Conservation (phyloP, 2,113 vertebrate genomes). For the Myocastor coypus region DNA sequence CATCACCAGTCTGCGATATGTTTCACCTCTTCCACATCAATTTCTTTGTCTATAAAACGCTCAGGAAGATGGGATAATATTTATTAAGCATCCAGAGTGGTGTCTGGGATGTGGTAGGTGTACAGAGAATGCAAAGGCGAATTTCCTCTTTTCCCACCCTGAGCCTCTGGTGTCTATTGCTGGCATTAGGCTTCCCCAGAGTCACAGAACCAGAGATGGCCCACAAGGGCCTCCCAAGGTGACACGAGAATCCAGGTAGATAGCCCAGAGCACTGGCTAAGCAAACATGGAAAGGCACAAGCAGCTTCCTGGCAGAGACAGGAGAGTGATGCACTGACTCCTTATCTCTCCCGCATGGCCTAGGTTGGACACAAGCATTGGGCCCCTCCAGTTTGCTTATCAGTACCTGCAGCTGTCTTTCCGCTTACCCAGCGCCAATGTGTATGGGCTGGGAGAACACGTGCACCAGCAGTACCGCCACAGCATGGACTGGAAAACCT, state of each 20-base stretch:
- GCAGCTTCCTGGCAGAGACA: neutral
- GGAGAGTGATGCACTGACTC: neutral
- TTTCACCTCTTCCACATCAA: neutral
- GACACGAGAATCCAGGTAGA: too few relatives aligned
- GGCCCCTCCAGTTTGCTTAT: conserved; percentile 91
- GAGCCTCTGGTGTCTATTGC: neutral
- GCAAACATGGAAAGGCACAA: neutral
- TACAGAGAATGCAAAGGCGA: neutral
- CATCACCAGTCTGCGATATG: neutral
- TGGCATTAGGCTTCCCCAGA: neutral
- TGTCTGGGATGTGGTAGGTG: neutral
- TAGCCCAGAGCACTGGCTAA: neutral
- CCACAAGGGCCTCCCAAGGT: neutral
- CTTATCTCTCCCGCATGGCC: fast-evolving
- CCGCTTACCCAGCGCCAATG: conserved; percentile 91
- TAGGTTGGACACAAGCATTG: conserved; percentile 94
- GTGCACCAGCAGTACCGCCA: conserved; percentile 91
- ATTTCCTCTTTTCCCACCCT: neutral
- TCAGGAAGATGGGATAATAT: neutral
- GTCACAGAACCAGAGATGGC: neutral
- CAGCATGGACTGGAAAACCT: conserved; percentile 93
- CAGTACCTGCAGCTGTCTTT: conserved; percentile 96
- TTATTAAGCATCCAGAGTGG: neutral
- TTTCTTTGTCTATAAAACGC: neutral
- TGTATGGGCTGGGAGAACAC: conserved; percentile 96